Evolutionary conservation across 2,113 vertebrate genomes (phyloP).

Genomic region (Gadus macrocephalus): DNA sequence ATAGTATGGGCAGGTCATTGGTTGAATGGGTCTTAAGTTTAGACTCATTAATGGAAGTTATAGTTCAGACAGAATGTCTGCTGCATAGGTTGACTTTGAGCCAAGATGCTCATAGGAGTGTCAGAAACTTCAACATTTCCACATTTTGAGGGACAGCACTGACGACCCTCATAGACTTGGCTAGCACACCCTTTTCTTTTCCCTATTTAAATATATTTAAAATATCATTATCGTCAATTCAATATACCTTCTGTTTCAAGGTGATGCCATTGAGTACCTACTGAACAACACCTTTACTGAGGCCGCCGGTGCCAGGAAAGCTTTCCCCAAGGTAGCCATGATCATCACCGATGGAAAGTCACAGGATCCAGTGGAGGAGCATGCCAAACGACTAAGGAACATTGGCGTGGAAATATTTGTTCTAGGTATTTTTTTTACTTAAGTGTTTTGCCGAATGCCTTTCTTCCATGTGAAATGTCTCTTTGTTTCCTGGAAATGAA

Average conservation of each 20-base stretch:
- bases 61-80: too few relatives aligned
- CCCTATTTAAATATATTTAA: not conserved
- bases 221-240: not conserved
- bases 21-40: too few relatives aligned
- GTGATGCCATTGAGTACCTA: conserved; percentile 91
- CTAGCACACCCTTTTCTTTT: not conserved
- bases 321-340: conserved; percentile 94
- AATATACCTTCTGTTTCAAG: conserved; percentile 61
- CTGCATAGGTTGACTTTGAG: not conserved
- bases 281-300: conserved; percentile 88
- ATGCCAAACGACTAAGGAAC: conserved; percentile 87
- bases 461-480: conserved; percentile 40
- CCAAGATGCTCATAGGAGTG: too few relatives aligned
- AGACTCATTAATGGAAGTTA: too few relatives aligned
- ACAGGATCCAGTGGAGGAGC: conserved; percentile 91
- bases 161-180: not conserved
- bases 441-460: conserved; percentile 41
- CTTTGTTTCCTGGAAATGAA: conserved; percentile 48
- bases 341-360: conserved; percentile 99
- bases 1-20: too few relatives aligned
- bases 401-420: conserved; percentile 96
- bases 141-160: not conserved
- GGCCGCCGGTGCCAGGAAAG: conserved; percentile 86
- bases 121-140: too few relatives aligned
- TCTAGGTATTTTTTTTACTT: conserved; percentile 79